A percentile compares a stretch with the other conserved stretches of the same genome.
Conservation (phyloP, 2,113 vertebrate species). For the Synodontis membranacea region DNA sequence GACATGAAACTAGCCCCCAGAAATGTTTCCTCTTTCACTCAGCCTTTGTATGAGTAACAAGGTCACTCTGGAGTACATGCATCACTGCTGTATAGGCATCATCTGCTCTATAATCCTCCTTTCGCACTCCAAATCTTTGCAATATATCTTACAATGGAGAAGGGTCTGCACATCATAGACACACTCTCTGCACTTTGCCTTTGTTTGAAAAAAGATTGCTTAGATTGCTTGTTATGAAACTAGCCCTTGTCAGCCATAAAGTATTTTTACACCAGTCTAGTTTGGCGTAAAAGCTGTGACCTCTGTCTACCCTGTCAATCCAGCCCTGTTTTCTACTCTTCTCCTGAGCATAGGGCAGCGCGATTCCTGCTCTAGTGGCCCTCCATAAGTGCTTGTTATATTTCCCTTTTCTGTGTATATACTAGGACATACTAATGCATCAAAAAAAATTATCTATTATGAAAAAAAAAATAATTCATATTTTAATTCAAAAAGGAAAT, state of each 20-base stretch:
- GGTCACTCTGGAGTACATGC: background rate
- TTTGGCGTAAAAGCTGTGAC: background rate
- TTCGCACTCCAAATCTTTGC: background rate
- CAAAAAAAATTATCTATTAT: too few relatives aligned
- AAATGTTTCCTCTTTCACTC: background rate
- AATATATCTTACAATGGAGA: background rate
- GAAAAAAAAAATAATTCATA: too few relatives aligned
- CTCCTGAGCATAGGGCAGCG: background rate
- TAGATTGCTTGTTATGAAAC: background rate
- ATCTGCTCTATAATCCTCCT: background rate
- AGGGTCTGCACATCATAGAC: background rate
- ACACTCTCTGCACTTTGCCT: background rate
- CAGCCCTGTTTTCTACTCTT: background rate
- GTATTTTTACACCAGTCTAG: background rate
- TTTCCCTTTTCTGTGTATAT: background rate
- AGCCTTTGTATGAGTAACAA: background rate
- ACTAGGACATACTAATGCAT: too few relatives aligned
- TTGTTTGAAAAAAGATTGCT: background rate
- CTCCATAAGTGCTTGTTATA: background rate
- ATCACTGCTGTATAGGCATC: background rate
- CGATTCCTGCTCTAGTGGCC: background rate
- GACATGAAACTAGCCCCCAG: background rate
- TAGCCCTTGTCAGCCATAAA: background rate
- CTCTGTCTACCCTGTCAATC: background rate
- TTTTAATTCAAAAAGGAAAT: too few relatives aligned